phyloP scores from a whole-genome alignment of 2,888 invertebrate genomes.

The Phaonia tiefii region DNA sequence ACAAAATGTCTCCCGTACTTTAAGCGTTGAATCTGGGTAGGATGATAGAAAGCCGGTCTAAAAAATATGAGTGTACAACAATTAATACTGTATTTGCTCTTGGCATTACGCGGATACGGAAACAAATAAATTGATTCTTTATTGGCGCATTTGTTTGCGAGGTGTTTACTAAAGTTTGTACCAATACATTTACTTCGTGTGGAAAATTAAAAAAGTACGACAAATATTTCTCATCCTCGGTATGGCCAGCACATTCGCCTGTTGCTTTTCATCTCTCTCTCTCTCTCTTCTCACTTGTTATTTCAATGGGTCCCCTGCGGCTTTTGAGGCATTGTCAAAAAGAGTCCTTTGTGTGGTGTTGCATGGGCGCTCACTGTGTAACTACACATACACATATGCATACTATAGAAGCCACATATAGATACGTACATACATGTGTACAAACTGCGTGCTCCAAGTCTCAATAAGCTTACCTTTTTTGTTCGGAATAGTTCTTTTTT shows the following conservation, averaged over 20 bases:
- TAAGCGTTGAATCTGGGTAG: no score
- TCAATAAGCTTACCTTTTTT: conserved; percentile 17
- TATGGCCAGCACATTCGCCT: conserved; percentile 21
- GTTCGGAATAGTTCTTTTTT: conserved; percentile 34
- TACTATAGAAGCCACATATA: no score
- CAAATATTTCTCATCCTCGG: not conserved
- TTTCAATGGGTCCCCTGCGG: conserved; percentile 55
- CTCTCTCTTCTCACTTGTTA: conserved; percentile 35
- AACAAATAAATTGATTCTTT: conserved; percentile 41
- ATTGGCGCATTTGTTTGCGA: conserved; percentile 36
- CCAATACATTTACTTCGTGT: conserved; percentile 22
- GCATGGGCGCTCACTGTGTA: not conserved
- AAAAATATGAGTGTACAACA: no score
- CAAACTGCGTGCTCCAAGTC: conserved; percentile 15
- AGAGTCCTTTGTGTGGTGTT: conserved; percentile 23
- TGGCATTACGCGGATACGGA: not conserved
- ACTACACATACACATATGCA: not conserved
- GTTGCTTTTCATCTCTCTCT: not conserved
- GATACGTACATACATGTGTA: not conserved
- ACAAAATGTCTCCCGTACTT: not conserved
- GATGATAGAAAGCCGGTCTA: not conserved
- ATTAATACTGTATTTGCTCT: no score
- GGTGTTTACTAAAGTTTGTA: conserved; percentile 11
- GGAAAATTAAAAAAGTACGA: conserved; percentile 42
- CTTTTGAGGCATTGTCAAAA: conserved; percentile 44